A percentile compares a stretch with the other conserved stretches of the same genome.
Evolutionary conservation across 1,140 invertebrate species (phyloP).

Genomic region (Megathymus violae): DNA sequence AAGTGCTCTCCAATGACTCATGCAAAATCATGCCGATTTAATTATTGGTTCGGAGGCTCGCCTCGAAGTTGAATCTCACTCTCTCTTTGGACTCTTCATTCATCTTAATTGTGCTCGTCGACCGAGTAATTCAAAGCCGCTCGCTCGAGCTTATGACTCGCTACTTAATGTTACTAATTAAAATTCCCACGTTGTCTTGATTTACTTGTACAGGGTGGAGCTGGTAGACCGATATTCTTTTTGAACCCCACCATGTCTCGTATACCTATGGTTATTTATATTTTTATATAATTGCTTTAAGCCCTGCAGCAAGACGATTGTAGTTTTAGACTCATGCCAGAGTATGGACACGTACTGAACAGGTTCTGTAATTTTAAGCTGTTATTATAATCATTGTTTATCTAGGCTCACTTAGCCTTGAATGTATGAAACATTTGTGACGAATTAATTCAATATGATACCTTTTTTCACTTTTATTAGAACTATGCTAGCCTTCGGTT

Average conservation of each 20-base stretch:
- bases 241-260: slow-evolving; percentile 18
- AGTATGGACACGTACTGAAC: too few species aligned
- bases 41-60: slow-evolving; percentile 43
- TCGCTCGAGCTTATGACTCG: slow-evolving; percentile 44
- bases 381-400: too few species aligned
- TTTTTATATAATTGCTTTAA: too few species aligned
- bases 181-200: slow-evolving; percentile 56
- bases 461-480: too few species aligned
- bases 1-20: slow-evolving; percentile 40
- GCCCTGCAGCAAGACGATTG: too few species aligned
- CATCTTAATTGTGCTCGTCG: slow-evolving; percentile 19
- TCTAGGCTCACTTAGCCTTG: too few species aligned
- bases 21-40: slow-evolving; percentile 42
- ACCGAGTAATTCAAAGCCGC: neutral
- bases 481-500: too few species aligned
- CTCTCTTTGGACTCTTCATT: slow-evolving; percentile 6
- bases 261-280: too few species aligned
- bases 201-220: slow-evolving; percentile 45
- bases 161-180: slow-evolving; percentile 48
- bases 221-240: slow-evolving; percentile 25
- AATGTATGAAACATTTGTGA: too few species aligned
- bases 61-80: slow-evolving; percentile 25
- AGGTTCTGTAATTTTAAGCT: too few species aligned
- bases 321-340: too few species aligned
- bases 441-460: too few species aligned